Percentiles rank a stretch among this genome's conserved stretches.
phyloP scores from a whole-genome alignment of 2,113 vertebrate genomes.

The Aphyosemion australe region DNA sequence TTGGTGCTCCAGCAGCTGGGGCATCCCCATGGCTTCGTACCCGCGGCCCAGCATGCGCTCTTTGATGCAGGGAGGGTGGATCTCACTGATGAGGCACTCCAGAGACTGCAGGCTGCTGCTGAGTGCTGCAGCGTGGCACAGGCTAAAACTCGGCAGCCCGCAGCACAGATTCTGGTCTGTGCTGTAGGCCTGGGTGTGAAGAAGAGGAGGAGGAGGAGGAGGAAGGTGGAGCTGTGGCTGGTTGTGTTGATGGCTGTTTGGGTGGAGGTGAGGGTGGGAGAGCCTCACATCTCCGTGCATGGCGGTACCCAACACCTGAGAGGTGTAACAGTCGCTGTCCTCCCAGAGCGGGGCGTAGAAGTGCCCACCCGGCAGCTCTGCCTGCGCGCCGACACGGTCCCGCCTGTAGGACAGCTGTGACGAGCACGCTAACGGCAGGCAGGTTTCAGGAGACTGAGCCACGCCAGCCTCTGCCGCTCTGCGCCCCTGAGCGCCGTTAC shows the following conservation, averaged over 20 bases:
- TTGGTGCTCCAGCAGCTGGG: constrained; percentile 91
- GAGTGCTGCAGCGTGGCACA: constrained; percentile 89
- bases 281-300: constrained; percentile 72
- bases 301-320: constrained; percentile 82
- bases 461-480: constrained; percentile 66
- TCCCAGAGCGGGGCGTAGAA: constrained; percentile 91
- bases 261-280: constrained; percentile 68
- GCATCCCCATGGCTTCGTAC: constrained; percentile 90
- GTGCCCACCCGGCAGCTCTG: constrained; percentile 85
- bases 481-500: constrained; percentile 68
- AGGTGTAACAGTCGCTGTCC: constrained; percentile 89
- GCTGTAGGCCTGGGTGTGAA: constrained; percentile 64
- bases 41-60: constrained; percentile 97
- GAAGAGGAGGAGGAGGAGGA: constrained; percentile 42
- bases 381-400: constrained; percentile 82
- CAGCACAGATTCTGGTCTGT: constrained; percentile 78
- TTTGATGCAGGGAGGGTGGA: constrained; percentile 97
- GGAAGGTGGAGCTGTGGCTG: constrained; percentile 60
- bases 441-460: constrained; percentile 82
- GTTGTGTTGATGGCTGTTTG: constrained; percentile 51
- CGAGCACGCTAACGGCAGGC: constrained; percentile 66
- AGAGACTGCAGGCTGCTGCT: constrained; percentile 98
- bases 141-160: constrained; percentile 82
- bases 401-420: constrained; percentile 69
- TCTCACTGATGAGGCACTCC: constrained; percentile 98